Base-by-base conservation (phyloP, 2,797 vertebrate species). In the Xenentodon cancila region DNA sequence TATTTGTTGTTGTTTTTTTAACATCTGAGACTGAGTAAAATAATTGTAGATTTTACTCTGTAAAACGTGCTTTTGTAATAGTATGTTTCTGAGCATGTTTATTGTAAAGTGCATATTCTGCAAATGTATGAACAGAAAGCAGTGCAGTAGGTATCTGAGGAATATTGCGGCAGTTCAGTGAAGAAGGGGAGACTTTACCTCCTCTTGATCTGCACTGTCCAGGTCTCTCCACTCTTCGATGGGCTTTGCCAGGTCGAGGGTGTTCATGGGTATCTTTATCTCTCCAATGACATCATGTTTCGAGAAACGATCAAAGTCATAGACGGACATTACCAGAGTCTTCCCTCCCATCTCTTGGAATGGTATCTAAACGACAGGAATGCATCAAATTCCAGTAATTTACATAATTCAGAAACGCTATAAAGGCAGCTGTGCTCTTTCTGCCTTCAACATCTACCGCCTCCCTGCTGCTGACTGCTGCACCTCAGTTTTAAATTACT, bases 281-380 rank as follows among this genome's bases (percentile, higher is more conserved):
- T 99, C 97, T 0, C 97, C 97, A 0, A 99, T 99, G 84, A 99
- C 96, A 53, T 99, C 97, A 0, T 99, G 97, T 79, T 99, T 99
- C 22, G 97, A 99, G 93, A 99, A 99, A 70, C 97, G 97, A 79
- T 99, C 97, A 0, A 98, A 99, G 91, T 99, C 97, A 0, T 96
- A 99, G 70, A 99, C 97, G 13, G 96, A 95, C 97, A 99, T 97
- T 37, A 97, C 95, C 82, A 99, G 87, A 0, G 95, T 96, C 87
- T 98, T 99, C 44, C 97, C 97, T 3, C 97, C 97, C 85, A 99
- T 94, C 64, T 99, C 97, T 75, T 95, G 93, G 89, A 98, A 99
- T 0, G 97, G 96, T 62, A 99, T 95, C 97, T 99, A 86, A 9
- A 81, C 71, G 44, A 69, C 21, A 80, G 12, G 13, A 44, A 44